Evolutionary conservation across 2,113 vertebrate species (phyloP), one percentile per base, ranked within the genome.

Genomic region (Pitta sordida): DNA sequence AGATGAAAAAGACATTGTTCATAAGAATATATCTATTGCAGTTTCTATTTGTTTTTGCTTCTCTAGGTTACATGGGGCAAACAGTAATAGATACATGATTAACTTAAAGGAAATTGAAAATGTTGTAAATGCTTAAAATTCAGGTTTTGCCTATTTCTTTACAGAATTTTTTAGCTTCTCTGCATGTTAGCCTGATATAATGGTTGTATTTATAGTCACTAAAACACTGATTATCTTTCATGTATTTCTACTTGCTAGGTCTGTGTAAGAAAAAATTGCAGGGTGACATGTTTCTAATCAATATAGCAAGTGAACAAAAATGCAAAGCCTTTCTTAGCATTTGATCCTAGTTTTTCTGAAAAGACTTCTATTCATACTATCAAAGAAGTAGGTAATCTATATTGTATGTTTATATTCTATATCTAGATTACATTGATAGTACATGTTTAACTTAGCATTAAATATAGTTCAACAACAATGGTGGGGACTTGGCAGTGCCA

Each of bases 21-120:
- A 63, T 63, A 62, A 73, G 53, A 44, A 6, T 77, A 5, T 56
- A 70, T 53, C 32, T 83, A 24, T 21, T 64, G 65, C 20, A 71
- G 51, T 86, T 95, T 75, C 44, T 83, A 12, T 90, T 93, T 85
- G 34, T 75, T 93, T 90, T 48, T 56, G 23, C 27, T 86, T 34
- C 8, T 90, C 36, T 49, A 21, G 29, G 16, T 69, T 89, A 27
- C 75, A 4, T 34, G 51, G 53, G 30, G 58, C 22, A 64, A 91
- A 82, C 36, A 43, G 55, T 19, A 27, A 74, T 17, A 79, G 21
- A 29, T 15, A 46, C 1, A 8, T 58, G 22, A 55, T 70, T 74
- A 86, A 70, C 15, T 86, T 77, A 59, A 9, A 73, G 69, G 64
- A 52, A 82, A 87, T 3, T 13, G 6, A 58, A 53, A 59, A 27